Evolutionary conservation across 2,888 invertebrate genomes (phyloP).

Genomic region (Masnerella sp.): DNA sequence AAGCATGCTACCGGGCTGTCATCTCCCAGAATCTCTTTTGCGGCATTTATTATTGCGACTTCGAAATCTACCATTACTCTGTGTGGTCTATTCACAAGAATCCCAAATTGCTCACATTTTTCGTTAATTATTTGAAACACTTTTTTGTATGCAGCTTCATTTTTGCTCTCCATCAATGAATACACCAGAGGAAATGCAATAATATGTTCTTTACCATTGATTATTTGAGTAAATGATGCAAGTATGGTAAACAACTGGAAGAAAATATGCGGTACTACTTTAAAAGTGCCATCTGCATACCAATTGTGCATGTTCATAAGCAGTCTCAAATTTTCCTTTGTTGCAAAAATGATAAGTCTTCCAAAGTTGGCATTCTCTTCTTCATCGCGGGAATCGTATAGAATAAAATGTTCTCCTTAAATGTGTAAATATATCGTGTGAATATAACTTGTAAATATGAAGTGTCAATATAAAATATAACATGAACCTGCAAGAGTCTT

Average conservation of each 20-base stretch:
- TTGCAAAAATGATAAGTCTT: background rate
- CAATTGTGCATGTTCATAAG: background rate
- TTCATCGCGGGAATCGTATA: background rate
- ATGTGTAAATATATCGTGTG: no score
- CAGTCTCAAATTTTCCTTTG: background rate
- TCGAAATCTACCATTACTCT: slow-evolving; percentile 3
- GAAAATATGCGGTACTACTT: background rate
- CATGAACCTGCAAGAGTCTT: no score
- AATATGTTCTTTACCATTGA: background rate
- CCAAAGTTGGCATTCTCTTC: background rate
- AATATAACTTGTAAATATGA: no score
- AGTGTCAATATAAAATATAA: no score
- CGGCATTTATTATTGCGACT: slow-evolving; percentile 4
- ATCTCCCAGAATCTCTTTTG: background rate
- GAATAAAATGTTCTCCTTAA: background rate
- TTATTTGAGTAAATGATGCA: background rate
- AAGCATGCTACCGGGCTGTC: background rate
- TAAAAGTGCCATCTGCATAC: background rate
- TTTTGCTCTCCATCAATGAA: slow-evolving; percentile 1
- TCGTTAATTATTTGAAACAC: slow-evolving; percentile 1
- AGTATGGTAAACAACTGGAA: slow-evolving; percentile 3
- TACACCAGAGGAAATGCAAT: slow-evolving; percentile 5
- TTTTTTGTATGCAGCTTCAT: slow-evolving; percentile 8
- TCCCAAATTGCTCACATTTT: background rate
- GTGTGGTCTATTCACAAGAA: background rate